Evolutionary conservation across 2,888 invertebrate genomes (phyloP).

Genomic region (Tetanocera ferruginea): DNA sequence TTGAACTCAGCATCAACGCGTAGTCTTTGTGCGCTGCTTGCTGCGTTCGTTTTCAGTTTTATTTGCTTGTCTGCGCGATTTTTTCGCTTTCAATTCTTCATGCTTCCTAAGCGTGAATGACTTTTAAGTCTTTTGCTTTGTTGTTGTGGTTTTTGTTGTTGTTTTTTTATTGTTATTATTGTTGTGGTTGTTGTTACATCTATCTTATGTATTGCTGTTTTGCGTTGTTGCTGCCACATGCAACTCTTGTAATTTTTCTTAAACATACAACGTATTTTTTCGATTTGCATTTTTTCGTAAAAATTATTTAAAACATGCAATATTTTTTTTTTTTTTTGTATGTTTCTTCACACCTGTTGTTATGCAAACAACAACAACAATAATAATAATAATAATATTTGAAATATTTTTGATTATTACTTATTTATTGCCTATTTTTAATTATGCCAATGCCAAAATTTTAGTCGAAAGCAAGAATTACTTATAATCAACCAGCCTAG

Average conservation of each 20-base stretch:
- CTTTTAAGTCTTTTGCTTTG: constrained; percentile 1
- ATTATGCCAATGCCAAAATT: not conserved
- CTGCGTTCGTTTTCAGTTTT: constrained; percentile 7
- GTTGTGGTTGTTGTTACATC: not conserved
- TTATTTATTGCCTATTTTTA: not conserved
- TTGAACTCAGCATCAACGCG: not conserved
- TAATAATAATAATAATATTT: not conserved
- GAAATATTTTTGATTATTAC: not conserved
- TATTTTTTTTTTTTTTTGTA: too few species aligned
- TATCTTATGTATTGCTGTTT: not conserved
- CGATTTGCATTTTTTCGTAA: not conserved
- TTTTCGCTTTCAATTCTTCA: constrained; percentile 13
- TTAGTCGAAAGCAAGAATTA: too few species aligned
- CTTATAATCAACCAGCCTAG: too few species aligned
- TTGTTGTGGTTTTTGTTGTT: not conserved
- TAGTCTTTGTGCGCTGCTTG: not conserved
- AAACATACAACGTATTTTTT: not conserved
- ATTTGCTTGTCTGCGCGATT: not conserved
- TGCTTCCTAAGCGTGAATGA: constrained; percentile 27
- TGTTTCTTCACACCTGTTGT: constrained; percentile 2
- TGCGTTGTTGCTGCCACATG: constrained; percentile 13
- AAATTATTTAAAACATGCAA: constrained; percentile 3
- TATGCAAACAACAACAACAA: not conserved
- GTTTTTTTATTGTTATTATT: not conserved
- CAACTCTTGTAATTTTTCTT: constrained; percentile 1